A percentile compares a stretch with the other conserved stretches of the same genome.
Conservation (phyloP, 2,797 vertebrate species). For the Lepidocolaptes lacrymiger region DNA sequence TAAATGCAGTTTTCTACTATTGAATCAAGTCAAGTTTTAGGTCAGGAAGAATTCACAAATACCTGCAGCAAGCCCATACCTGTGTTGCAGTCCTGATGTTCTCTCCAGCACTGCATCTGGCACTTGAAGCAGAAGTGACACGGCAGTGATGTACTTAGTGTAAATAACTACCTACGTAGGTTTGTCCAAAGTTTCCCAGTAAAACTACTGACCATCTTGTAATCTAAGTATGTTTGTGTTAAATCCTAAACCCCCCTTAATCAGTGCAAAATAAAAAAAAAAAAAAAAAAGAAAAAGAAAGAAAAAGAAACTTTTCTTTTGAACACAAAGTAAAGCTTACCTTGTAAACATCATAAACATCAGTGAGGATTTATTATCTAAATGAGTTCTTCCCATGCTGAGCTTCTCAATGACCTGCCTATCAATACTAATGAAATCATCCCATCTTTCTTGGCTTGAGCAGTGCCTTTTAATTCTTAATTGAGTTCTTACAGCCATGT, state of each 20-base stretch:
- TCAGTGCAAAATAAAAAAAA: background rate
- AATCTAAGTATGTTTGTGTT: background rate
- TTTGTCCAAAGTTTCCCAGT: background rate
- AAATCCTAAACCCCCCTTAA: background rate
- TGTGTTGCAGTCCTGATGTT: background rate
- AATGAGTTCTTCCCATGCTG: background rate
- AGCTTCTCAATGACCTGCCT: constrained; percentile 7
- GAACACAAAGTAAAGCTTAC: background rate
- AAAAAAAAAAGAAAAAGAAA: background rate
- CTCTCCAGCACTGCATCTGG: background rate
- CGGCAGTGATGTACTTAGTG: background rate
- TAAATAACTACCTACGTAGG: background rate
- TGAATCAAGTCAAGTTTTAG: background rate
- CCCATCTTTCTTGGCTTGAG: constrained; percentile 37
- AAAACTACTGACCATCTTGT: background rate
- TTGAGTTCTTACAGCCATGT: background rate
- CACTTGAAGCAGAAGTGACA: background rate
- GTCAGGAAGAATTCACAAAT: background rate
- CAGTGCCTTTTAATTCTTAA: constrained; percentile 29
- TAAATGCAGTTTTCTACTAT: background rate
- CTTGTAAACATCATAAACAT: constrained; percentile 45
- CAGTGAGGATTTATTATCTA: constrained; percentile 27
- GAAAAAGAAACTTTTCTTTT: background rate
- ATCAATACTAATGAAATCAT: constrained; percentile 53
- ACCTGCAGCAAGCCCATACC: background rate